Evolutionary conservation across 2,888 invertebrate genomes (phyloP).

Genomic region (Drosophila pseudotalamancana): DNA sequence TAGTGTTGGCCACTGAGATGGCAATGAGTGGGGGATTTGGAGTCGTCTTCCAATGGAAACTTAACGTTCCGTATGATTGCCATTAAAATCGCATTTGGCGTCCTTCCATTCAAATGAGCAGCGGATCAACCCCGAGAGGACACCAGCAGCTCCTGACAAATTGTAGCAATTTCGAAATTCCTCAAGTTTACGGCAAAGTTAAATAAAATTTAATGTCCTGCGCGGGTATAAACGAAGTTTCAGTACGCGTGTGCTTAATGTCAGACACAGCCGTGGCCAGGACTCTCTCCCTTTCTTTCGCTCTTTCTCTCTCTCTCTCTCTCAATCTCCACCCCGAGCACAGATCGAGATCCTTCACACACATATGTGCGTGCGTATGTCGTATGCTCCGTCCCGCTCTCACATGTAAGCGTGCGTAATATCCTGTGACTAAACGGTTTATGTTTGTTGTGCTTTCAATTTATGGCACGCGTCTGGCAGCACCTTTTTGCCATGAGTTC

Average conservation of each 20-base stretch:
- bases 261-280: constrained; percentile 54
- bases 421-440: constrained; percentile 85
- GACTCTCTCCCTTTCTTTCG: not conserved
- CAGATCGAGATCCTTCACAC: constrained; percentile 8
- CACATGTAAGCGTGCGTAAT: constrained; percentile 83
- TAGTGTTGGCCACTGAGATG: constrained; percentile 39
- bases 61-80: constrained; percentile 72
- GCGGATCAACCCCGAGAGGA: not conserved
- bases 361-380: not conserved
- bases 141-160: constrained; percentile 62
- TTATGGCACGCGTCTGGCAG: constrained; percentile 71
- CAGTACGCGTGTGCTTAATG: constrained; percentile 54
- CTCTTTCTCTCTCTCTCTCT: not conserved
- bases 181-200: constrained; percentile 69
- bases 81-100: constrained; percentile 36
- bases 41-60: constrained; percentile 48
- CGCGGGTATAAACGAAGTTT: constrained; percentile 6
- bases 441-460: constrained; percentile 83
- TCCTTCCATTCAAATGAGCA: constrained; percentile 30
- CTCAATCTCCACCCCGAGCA: not conserved
- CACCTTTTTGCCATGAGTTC: constrained; percentile 44
- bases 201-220: constrained; percentile 73
- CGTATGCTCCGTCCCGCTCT: constrained; percentile 28
- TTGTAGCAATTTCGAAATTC: constrained; percentile 80
- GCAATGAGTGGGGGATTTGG: not conserved